Percentiles rank a stretch among this genome's conserved stretches.
These are phyloP conservation scores for Brachyptera putata DNA, from an alignment of 2,888 invertebrate species.

Conservation along the genomic window DNA sequence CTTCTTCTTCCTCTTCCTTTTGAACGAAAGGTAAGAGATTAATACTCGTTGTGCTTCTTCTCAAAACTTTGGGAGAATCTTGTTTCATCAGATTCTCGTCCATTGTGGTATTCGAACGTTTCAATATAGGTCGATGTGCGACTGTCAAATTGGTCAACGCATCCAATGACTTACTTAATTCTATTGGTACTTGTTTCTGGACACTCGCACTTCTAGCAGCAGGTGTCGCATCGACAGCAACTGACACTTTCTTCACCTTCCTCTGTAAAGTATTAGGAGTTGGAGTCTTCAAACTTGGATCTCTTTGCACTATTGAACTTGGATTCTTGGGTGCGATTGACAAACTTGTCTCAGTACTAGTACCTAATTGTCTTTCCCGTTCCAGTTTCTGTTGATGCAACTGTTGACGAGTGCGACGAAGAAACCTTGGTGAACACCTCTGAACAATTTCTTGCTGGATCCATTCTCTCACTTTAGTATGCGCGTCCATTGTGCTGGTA, in stretches of 20 bases:
- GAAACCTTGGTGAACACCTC: constrained; percentile 41
- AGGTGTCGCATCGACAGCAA: constrained; percentile 75
- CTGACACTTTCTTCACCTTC: constrained; percentile 59
- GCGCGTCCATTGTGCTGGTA: constrained; percentile 76
- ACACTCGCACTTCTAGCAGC: constrained; percentile 67
- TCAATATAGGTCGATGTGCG: constrained; percentile 33
- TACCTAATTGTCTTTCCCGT: background rate
- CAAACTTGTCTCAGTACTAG: constrained; percentile 8
- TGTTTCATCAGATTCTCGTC: constrained; percentile 18
- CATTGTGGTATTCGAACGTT: constrained; percentile 32
- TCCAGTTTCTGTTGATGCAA: background rate
- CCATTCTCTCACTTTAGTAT: constrained; percentile 83
- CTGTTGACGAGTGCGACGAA: constrained; percentile 20
- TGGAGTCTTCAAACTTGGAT: constrained; percentile 13
- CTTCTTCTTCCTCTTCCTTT: constrained; percentile 40
- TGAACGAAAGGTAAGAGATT: constrained; percentile 42
- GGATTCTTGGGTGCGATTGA: background rate
- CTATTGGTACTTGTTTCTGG: constrained; percentile 70
- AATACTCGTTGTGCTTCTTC: constrained; percentile 29
- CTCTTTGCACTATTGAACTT: too few relatives aligned
- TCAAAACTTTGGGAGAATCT: constrained; percentile 7
- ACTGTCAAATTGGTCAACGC: constrained; percentile 10
- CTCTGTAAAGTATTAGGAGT: constrained; percentile 20
- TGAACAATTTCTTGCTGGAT: constrained; percentile 74
- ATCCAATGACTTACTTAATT: constrained; percentile 47